A percentile compares a stretch with the other conserved stretches of the same genome.
These are phyloP conservation scores for Julus scanicus DNA, from an alignment of 2,888 invertebrate species.

Conservation along the genomic window DNA sequence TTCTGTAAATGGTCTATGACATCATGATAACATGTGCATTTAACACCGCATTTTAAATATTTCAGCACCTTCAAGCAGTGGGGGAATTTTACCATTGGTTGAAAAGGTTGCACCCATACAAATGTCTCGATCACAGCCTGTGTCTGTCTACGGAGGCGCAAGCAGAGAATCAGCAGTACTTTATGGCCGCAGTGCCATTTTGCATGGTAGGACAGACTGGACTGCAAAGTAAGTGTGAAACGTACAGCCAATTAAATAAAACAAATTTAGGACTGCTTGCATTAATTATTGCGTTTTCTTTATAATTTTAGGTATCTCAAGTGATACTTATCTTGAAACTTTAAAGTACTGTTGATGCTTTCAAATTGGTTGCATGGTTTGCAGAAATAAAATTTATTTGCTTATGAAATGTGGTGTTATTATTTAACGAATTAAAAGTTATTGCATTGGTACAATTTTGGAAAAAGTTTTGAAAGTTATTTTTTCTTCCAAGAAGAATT, in stretches of 20 bases:
- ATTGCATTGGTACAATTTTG: too few relatives aligned
- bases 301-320: constrained; percentile 44
- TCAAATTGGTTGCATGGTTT: not conserved
- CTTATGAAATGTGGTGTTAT: not conserved
- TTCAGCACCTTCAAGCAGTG: constrained; percentile 47
- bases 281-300: not conserved
- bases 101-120: constrained; percentile 39
- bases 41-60: not conserved
- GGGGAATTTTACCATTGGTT: constrained; percentile 29
- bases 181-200: constrained; percentile 64
- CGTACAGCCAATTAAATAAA: not conserved
- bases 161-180: constrained; percentile 48
- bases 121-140: constrained; percentile 51
- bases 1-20: not conserved
- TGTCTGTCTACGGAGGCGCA: constrained; percentile 48
- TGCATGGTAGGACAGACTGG: constrained; percentile 78
- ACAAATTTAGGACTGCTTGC: not conserved
- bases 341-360: not conserved
- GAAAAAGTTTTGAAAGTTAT: too few relatives aligned
- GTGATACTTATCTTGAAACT: not conserved
- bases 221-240: constrained; percentile 76
- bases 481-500: too few relatives aligned
- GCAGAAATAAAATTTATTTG: constrained; percentile 12
- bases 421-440: too few relatives aligned
- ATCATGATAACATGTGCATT: not conserved